Conservation (phyloP, 2,113 vertebrate genomes). For the Erythrocercus mccallii region DNA sequence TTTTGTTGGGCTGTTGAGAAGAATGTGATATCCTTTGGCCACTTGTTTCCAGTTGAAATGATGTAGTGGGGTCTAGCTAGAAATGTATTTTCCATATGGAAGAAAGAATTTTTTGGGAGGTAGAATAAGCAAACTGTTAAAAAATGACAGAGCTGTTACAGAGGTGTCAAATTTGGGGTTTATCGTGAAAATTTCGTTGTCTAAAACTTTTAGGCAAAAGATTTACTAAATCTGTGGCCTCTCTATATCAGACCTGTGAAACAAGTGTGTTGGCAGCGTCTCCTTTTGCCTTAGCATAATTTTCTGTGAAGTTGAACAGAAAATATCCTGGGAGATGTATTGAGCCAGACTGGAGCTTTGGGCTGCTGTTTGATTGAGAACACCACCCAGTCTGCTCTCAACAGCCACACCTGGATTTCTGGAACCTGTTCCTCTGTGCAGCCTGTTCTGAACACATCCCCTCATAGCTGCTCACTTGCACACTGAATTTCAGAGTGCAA, state of each 20-base stretch:
- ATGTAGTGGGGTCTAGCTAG: not conserved
- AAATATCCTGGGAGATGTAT: accelerated
- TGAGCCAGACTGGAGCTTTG: not conserved
- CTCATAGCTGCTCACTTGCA: not conserved
- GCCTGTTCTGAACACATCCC: not conserved
- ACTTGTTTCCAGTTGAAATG: not conserved
- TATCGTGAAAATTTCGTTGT: not conserved
- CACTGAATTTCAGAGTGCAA: not conserved
- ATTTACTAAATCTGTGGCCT: not conserved
- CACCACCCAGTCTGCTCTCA: not conserved
- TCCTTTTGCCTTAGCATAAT: not conserved
- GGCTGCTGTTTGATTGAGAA: not conserved
- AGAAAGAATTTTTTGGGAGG: not conserved
- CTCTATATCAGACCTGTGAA: not conserved
- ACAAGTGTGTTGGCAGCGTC: not conserved
- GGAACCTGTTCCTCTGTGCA: not conserved
- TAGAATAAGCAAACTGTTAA: not conserved
- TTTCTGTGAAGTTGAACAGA: not conserved
- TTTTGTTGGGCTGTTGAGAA: not conserved
- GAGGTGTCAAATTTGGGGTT: not conserved
- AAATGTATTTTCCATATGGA: not conserved
- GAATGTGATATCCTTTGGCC: not conserved
- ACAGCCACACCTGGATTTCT: not conserved
- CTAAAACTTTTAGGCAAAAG: not conserved
- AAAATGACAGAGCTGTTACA: not conserved